Evolutionary conservation across 2,113 vertebrate genomes (phyloP), one percentile per base, ranked within the genome.

Genomic region (Puffinus mauretanicus): DNA sequence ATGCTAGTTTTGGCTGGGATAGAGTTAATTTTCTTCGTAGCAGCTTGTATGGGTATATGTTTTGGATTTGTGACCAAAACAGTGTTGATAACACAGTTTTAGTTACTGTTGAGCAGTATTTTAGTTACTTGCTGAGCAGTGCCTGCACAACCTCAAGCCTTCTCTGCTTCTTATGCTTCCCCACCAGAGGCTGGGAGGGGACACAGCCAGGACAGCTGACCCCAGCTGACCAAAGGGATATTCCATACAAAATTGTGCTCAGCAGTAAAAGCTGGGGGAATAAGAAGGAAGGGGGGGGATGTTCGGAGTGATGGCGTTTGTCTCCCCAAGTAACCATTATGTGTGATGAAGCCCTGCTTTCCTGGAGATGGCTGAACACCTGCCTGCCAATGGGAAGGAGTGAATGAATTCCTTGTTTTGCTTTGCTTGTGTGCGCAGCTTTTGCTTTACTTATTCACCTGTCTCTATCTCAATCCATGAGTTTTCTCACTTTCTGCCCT

Each of bases 221-320:
- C 32, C 24, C n/a, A 54, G 14, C 40, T 55, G 44, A 57, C 34
- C 29, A 32, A 4, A 61, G 70, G 15, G 11, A 12, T n/a, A 10
- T 85, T 11, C 60, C 57, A 1, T 44, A 14, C 1, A 3, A 29
- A 21, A 9, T 11, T 30, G 13, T 44, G 19, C 38, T 76, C 25
- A 10, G 38, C 25, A 46, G 2, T 7, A 42, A 72, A 86, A 65
- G 19, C 36, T 57, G 26, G 5, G 13, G 12, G 7, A 25, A 67
- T 57, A 27, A 86, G 29, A 26, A 78, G n/a, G 61, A 70, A 38
- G 27, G n/a, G n/a, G 12, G 12, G 13, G 60, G 22, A 44, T 1
- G 0, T 57, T 78, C 4, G 2, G 64, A 73, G 12, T 34, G 26
- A 75, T 34, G 34, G 29, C 1, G 0, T 67, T 76, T 75, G n/a